Base-by-base conservation (phyloP, 2,797 vertebrate genomes). In the Sebastes matsubarae region DNA sequence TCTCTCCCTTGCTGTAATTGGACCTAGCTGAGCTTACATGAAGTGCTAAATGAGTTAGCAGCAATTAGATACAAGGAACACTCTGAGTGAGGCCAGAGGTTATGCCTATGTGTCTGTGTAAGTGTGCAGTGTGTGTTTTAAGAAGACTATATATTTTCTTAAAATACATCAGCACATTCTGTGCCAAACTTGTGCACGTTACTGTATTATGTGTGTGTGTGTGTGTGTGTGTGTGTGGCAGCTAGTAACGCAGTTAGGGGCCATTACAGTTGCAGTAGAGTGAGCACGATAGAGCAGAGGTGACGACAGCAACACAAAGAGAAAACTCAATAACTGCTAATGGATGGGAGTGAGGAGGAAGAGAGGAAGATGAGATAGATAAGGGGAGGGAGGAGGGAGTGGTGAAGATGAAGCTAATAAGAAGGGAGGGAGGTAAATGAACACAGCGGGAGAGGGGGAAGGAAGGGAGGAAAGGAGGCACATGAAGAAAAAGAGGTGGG, bases 1-100 rank as follows among this genome's bases (percentile, higher is more conserved):
- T 84, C 77, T 84, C 70, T 74, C 72, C 79, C 74, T 73, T 61
- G 77, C 84, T 77, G 80, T 92, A 94, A 93, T 94, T 94, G 89
- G 91, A 94, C 93, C 86, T 87, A 89, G 88, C 80, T 85, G 89
- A 89, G 91, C 90, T 94, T 92, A 93, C 90, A 92, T 91, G 83
- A 92, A 92, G 89, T 89, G 85, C 87, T 90, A 93, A 95, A 92
- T 88, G 90, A 91, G 85, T 93, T 92, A 92, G 82, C 84, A 82
- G 87, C 87, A 89, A 87, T 91, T 92, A 89, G 73, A 89, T 73
- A 87, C 86, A 80, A 87, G 86, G 58, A 89, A 85, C 70, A 82
- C 77, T 86, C 61, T 52, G 77, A 88, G 70, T 67, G 72, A 88
- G 85, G 89, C 72, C 82, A 84, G 75, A 82, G 90, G 89, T 87